Evolutionary conservation across 2,797 vertebrate species (phyloP).

Genomic region (Vultur gryphus): DNA sequence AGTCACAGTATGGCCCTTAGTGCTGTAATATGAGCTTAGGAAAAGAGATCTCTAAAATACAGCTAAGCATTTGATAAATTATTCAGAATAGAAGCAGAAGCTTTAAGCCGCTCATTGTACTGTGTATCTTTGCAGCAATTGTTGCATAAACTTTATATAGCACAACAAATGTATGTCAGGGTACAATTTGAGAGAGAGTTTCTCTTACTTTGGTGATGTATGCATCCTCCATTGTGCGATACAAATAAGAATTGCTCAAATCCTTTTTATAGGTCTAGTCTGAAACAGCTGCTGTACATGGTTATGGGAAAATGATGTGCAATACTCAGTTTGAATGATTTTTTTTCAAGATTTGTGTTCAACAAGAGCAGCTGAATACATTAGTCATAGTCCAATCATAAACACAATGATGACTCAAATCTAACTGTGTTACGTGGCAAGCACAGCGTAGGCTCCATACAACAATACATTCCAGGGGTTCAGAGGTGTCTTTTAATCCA

Average conservation of each 20-base stretch:
- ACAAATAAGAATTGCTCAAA: not conserved
- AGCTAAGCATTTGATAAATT: not conserved
- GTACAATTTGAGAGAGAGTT: not conserved
- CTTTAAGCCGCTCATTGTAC: not conserved
- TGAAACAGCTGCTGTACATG: not conserved
- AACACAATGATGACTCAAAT: not conserved
- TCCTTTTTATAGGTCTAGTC: not conserved
- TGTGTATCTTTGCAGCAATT: not conserved
- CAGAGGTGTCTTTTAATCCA: not conserved
- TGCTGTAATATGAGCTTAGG: not conserved
- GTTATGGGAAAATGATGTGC: not conserved
- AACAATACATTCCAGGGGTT: not conserved
- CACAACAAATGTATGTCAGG: not conserved
- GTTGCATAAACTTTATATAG: not conserved
- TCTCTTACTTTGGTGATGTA: not conserved
- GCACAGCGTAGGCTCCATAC: not conserved
- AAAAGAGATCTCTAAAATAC: not conserved
- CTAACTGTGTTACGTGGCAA: not conserved
- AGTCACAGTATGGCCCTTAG: not conserved
- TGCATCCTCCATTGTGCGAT: not conserved
- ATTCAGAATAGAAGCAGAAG: constrained; percentile 18
- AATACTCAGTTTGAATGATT: not conserved
- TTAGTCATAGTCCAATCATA: not conserved
- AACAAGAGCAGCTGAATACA: not conserved
- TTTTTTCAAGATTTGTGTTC: not conserved